These are phyloP conservation scores for Phaethornis superciliosus DNA, from an alignment of 2,113 vertebrate genomes.

Conservation along the genomic window DNA sequence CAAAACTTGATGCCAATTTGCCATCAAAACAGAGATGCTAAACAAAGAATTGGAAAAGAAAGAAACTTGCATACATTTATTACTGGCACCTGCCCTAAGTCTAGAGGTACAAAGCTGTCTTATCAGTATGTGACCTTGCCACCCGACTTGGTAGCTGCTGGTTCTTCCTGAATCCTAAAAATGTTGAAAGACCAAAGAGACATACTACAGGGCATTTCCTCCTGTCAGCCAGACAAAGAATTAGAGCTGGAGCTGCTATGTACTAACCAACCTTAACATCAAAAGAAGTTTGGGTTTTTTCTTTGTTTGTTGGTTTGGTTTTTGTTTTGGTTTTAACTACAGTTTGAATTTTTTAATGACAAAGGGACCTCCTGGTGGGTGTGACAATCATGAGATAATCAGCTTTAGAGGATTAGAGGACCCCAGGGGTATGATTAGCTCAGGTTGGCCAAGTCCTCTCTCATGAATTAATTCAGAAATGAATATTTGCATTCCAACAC, in stretches of 20 bases:
- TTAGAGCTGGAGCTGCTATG: slow-evolving; percentile 32
- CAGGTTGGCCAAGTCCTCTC: slow-evolving; percentile 56
- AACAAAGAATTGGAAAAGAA: background rate
- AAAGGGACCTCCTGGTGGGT: slow-evolving; percentile 47
- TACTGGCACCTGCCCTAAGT: background rate
- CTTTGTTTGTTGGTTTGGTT: background rate
- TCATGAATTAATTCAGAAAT: slow-evolving; percentile 58
- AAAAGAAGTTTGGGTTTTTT: background rate
- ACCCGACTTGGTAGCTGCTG: background rate
- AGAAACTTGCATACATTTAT: background rate
- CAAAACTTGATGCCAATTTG: background rate
- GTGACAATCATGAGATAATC: slow-evolving; percentile 54
- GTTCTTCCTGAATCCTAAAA: background rate
- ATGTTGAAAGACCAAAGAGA: background rate
- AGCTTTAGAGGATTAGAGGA: slow-evolving; percentile 59
- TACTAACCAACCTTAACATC: slow-evolving; percentile 36
- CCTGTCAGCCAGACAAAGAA: slow-evolving; percentile 38
- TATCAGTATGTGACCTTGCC: background rate
- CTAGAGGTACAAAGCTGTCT: background rate
- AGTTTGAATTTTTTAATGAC: slow-evolving; percentile 45
- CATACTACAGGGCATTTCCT: slow-evolving; percentile 1
- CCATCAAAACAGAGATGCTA: background rate
- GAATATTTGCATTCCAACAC: slow-evolving; percentile 50
- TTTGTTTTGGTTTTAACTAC: background rate
- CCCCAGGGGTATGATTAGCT: slow-evolving; percentile 49